Percentiles rank a stretch among this genome's conserved stretches.
Evolutionary conservation across 2,888 invertebrate genomes (phyloP).

Genomic region (Ectemnius lituratus): DNA sequence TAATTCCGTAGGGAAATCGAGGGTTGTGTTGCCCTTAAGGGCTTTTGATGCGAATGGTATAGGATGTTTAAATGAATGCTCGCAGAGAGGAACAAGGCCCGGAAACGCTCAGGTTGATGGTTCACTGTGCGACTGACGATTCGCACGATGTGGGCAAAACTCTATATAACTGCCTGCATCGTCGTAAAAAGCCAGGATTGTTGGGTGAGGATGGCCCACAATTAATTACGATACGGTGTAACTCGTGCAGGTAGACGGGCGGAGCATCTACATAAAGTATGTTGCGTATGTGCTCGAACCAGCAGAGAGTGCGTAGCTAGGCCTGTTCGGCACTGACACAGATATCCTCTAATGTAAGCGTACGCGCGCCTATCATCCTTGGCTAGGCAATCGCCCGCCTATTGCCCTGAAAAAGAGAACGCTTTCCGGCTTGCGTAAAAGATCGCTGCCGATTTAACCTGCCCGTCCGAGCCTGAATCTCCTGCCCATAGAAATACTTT

Average conservation of each 20-base stretch:
- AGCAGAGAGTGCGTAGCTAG: background rate
- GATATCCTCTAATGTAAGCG: slow-evolving; percentile 8
- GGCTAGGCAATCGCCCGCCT: slow-evolving; percentile 12
- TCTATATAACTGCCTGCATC: slow-evolving; percentile 60
- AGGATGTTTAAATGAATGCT: background rate
- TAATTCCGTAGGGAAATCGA: no score
- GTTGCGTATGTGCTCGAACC: background rate
- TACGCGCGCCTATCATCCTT: slow-evolving; percentile 3
- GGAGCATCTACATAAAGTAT: no score
- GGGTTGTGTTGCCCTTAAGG: no score
- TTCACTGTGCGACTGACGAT: slow-evolving; percentile 56
- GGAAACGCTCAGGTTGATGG: slow-evolving; percentile 36
- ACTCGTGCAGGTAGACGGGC: slow-evolving; percentile 11
- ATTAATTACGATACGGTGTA: slow-evolving; percentile 33
- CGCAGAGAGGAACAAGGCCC: slow-evolving; percentile 12
- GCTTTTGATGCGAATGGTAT: no score
- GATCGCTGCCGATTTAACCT: slow-evolving; percentile 9
- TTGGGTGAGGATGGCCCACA: slow-evolving; percentile 31
- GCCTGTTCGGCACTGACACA: background rate
- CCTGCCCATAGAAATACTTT: no score
- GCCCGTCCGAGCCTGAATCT: background rate
- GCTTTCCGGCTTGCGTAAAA: slow-evolving; percentile 15
- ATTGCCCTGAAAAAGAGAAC: slow-evolving; percentile 16
- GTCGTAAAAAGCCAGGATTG: slow-evolving; percentile 52
- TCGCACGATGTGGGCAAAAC: slow-evolving; percentile 54